Base-by-base conservation (phyloP, 2,113 vertebrate genomes). In the Gallinago undulata region DNA sequence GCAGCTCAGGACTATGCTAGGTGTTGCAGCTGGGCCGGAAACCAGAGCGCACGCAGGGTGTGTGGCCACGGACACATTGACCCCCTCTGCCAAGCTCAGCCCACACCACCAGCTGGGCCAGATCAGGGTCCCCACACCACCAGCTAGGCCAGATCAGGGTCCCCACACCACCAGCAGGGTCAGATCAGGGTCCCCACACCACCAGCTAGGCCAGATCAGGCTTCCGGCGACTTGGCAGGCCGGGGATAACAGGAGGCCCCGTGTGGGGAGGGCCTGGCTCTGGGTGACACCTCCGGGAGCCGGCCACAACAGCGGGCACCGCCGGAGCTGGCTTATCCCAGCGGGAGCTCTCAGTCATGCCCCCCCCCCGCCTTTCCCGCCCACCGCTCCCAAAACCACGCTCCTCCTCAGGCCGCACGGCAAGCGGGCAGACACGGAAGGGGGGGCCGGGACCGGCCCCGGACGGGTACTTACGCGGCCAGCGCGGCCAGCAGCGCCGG, bases 11-110 rank as follows among this genome's bases (percentile, higher is more conserved):
- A 5, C 3, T 5, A 33, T 0, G 0, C 35, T 15, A 30, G 4
- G 1, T 6, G 3, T 18, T 0, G 0, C 1, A 27, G 39, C 21
- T 0, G 0, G 25, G 19, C 21, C 25, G 11, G 5, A 73, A 11
- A 47, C 8, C 18, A 2, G 2, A 48, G 35, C 2, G 15, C 17
- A 1, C 1, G 39, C 31, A 17, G 39, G 5, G 1, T 53, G 14
- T 1, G 10, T 5, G 50, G n/a, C 25, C 3, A 0, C 8, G 31
- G 3, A 37, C 41, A 9, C 0, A 5, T 3, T 47, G 30, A 12
- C 41, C 11, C 1, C 62, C 39, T 19, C 39, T 43, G 62, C 62
- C 18, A 9, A 47, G 25, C 1, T 5, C 84, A 22, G 56, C 55
- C 41, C 25, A 4, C 17, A 10, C 5, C 41, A 17, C 0, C 1